Evolutionary conservation across 2,113 vertebrate species (phyloP).

Genomic region (Amblyornis subalaris): DNA sequence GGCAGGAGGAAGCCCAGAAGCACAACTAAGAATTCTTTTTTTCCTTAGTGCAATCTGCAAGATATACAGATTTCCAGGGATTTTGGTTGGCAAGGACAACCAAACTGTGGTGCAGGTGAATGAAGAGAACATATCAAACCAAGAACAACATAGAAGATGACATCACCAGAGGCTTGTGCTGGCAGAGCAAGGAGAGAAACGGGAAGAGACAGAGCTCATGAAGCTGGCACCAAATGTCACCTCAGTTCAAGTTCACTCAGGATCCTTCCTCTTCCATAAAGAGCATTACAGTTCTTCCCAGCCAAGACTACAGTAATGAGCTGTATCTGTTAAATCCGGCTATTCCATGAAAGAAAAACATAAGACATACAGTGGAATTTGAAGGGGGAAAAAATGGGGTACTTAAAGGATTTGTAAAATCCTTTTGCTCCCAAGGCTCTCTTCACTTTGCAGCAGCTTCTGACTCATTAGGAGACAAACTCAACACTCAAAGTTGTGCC

Average conservation of each 20-base stretch:
- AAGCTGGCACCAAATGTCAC: background rate
- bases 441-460: background rate
- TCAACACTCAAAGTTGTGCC: background rate
- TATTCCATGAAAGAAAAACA: background rate
- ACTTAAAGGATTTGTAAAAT: background rate
- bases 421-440: background rate
- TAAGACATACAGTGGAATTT: background rate
- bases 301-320: background rate
- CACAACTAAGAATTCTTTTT: background rate
- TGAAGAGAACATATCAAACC: background rate
- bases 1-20: background rate
- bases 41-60: background rate
- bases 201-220: background rate
- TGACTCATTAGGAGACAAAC: background rate
- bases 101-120: background rate
- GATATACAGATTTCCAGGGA: background rate
- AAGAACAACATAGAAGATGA: background rate
- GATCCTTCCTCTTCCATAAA: background rate
- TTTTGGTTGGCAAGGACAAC: background rate
- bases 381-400: background rate
- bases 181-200: background rate
- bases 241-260: background rate
- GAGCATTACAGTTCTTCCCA: background rate
- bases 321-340: background rate
- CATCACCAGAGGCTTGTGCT: background rate